These are phyloP conservation scores for Philereme vetulata DNA, from an alignment of 2,888 invertebrate genomes.

Conservation along the genomic window DNA sequence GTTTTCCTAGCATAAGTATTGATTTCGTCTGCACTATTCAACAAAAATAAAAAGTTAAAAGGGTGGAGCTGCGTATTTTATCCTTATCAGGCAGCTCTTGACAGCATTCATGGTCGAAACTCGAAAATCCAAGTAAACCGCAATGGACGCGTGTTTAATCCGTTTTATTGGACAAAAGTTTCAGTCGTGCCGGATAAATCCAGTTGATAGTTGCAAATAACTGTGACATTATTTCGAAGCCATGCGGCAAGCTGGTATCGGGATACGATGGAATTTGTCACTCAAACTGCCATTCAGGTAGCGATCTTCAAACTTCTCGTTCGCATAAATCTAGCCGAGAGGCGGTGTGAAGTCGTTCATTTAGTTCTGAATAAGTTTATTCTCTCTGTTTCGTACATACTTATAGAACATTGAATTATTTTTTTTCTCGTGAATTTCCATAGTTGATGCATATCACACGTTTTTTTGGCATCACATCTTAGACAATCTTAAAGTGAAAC, in stretches of 20 bases:
- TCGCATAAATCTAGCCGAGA: too few relatives aligned
- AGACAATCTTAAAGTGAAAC: too few relatives aligned
- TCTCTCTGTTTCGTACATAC: too few relatives aligned
- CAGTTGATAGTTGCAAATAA: slow-evolving; percentile 18
- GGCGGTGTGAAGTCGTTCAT: too few relatives aligned
- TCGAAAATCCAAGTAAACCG: slow-evolving; percentile 25
- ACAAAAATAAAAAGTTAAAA: slow-evolving; percentile 30
- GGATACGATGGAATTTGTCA: slow-evolving; percentile 4
- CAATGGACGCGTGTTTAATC: slow-evolving; percentile 25
- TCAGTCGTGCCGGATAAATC: slow-evolving; percentile 14
- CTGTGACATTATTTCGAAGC: slow-evolving; percentile 9
- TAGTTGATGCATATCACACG: too few relatives aligned
- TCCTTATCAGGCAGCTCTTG: slow-evolving; percentile 26
- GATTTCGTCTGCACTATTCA: slow-evolving; percentile 18
- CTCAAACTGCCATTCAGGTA: neutral
- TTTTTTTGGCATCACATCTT: too few relatives aligned
- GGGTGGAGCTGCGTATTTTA: slow-evolving; percentile 23
- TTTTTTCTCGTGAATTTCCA: too few relatives aligned
- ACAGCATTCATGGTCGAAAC: slow-evolving; percentile 24
- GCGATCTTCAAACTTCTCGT: too few relatives aligned
- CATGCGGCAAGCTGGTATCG: slow-evolving; percentile 1
- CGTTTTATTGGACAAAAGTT: slow-evolving; percentile 30
- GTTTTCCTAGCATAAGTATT: slow-evolving; percentile 19
- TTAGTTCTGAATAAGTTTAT: too few relatives aligned
- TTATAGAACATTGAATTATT: too few relatives aligned